Evolutionary conservation across 2,113 vertebrate species (phyloP).

Genomic region (Paedocypris sp.): DNA sequence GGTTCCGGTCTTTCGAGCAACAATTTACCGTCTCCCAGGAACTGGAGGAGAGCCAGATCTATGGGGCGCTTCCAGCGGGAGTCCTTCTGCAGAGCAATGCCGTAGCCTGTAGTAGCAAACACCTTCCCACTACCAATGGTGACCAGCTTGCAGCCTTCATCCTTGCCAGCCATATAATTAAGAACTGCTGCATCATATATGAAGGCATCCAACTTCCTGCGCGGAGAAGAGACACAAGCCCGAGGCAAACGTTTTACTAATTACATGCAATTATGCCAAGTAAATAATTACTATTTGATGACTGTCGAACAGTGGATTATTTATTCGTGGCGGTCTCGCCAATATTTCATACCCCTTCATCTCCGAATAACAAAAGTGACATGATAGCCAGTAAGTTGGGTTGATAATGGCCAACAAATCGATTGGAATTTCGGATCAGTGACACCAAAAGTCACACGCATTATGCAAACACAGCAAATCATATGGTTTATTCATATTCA

Average conservation of each 20-base stretch:
- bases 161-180: slow-evolving; percentile 98
- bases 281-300: slow-evolving; percentile 23
- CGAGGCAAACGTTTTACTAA: slow-evolving; percentile 5
- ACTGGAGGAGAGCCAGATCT: slow-evolving; percentile 89
- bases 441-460: too few relatives aligned
- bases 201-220: slow-evolving; percentile 91
- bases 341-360: background rate
- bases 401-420: background rate
- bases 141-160: slow-evolving; percentile 94
- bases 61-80: slow-evolving; percentile 89
- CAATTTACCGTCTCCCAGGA: slow-evolving; percentile 82
- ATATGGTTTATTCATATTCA: too few relatives aligned
- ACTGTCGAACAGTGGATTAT: slow-evolving; percentile 1
- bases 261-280: slow-evolving; percentile 25
- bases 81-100: slow-evolving; percentile 92
- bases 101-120: slow-evolving; percentile 92
- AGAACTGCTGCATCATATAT: slow-evolving; percentile 93
- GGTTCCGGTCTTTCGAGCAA: slow-evolving; percentile 23
- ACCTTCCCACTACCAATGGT: slow-evolving; percentile 96
- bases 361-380: background rate
- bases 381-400: background rate
- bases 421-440: too few relatives aligned
- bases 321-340: slow-evolving; percentile 16
- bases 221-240: slow-evolving; percentile 17
- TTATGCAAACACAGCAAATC: too few relatives aligned